Evolutionary conservation across 2,797 vertebrate species (phyloP).

Genomic region (Ctenochaetus hawaiiensis): DNA sequence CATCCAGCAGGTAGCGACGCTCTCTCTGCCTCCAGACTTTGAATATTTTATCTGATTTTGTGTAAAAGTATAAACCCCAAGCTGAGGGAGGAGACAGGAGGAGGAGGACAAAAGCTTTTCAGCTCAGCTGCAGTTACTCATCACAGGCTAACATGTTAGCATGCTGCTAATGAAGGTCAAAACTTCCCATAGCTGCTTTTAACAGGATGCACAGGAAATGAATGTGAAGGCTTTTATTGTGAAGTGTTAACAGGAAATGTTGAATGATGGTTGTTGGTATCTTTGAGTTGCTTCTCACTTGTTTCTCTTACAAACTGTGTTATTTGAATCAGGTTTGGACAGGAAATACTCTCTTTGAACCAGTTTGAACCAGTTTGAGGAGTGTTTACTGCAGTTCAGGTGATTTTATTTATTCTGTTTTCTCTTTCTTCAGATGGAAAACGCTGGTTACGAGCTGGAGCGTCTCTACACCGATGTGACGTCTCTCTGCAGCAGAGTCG

Average conservation of each 20-base stretch:
- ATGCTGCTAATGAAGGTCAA: neutral
- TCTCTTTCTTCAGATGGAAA: constrained; percentile 85
- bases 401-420: too few species aligned
- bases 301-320: too few species aligned
- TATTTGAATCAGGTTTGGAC: too few species aligned
- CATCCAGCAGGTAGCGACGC: constrained; percentile 88
- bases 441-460: constrained; percentile 90
- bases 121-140: neutral
- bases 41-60: neutral
- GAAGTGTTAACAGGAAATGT: neutral
- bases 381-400: too few species aligned
- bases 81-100: neutral
- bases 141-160: neutral
- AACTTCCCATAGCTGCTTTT: too few species aligned
- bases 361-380: too few species aligned
- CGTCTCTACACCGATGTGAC: constrained; percentile 90
- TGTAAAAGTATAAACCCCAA: neutral
- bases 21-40: neutral
- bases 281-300: too few species aligned
- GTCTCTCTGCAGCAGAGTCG: constrained; percentile 92
- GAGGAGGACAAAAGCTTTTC: too few species aligned
- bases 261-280: neutral
- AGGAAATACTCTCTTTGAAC: too few species aligned
- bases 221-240: neutral
- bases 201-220: neutral